Evolutionary conservation across 1,140 invertebrate species (phyloP).

Genomic region (Trachymyrmex cornetzi): DNA sequence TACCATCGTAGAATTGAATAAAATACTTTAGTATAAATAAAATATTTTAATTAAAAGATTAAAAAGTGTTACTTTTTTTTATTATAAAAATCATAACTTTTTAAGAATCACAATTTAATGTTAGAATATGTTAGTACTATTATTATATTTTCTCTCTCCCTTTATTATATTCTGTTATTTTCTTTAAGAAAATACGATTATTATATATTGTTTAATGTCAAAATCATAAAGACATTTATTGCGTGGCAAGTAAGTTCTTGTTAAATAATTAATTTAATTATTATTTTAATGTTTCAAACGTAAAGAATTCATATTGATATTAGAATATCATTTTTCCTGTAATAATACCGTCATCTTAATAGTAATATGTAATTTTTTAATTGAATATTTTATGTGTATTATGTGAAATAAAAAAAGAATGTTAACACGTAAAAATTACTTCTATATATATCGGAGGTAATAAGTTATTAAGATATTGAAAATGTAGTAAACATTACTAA

Average conservation of each 20-base stretch:
- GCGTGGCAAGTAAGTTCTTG: neutral
- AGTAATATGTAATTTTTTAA: neutral
- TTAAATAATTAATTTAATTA: neutral
- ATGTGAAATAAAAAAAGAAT: neutral
- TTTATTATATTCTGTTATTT: neutral
- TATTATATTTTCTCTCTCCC: neutral
- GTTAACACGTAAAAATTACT: neutral
- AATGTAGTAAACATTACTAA: neutral
- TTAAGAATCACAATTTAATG: neutral
- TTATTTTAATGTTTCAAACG: neutral
- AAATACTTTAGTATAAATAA: constrained; percentile 12
- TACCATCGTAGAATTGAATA: neutral
- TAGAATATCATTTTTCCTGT: neutral
- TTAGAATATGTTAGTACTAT: neutral
- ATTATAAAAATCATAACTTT: neutral
- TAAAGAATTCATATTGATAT: neutral
- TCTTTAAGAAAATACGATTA: neutral
- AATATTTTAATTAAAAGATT: neutral
- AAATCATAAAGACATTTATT: neutral
- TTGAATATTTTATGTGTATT: neutral
- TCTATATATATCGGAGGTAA: neutral
- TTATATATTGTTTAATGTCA: neutral
- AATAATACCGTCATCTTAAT: neutral
- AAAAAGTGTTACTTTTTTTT: neutral
- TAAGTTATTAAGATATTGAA: neutral